Evolutionary conservation across 2,797 vertebrate species (phyloP).

Genomic region (Acipenser ruthenus): DNA sequence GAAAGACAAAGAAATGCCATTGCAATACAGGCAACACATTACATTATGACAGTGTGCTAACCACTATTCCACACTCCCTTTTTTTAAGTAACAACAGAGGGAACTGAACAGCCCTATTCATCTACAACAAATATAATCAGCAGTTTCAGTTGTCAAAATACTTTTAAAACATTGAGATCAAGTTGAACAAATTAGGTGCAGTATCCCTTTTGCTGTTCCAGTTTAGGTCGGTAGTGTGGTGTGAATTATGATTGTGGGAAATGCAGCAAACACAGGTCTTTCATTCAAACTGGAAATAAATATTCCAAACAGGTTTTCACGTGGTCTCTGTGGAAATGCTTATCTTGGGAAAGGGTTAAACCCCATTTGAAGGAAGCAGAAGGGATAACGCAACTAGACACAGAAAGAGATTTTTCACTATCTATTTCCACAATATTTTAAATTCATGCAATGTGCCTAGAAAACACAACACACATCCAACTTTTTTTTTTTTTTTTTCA

Average conservation of each 20-base stretch:
- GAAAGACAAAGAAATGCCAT: constrained; percentile 4
- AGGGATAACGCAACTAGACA: constrained; percentile 13
- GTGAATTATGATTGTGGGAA: background rate
- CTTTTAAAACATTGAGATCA: constrained; percentile 47
- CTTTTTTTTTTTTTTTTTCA: constrained; percentile 20
- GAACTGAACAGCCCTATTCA: constrained; percentile 6
- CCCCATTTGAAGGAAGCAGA: constrained; percentile 6
- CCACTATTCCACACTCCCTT: background rate
- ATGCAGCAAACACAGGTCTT: no score
- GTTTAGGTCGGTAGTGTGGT: constrained; percentile 7
- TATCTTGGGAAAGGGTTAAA: background rate
- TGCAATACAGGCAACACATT: constrained; percentile 12
- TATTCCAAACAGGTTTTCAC: background rate
- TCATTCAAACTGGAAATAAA: no score
- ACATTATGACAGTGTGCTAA: constrained; percentile 1
- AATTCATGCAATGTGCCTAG: constrained; percentile 47
- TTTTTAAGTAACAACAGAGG: constrained; percentile 1
- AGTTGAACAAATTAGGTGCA: constrained; percentile 32
- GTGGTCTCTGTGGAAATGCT: background rate
- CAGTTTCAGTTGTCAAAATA: constrained; percentile 34
- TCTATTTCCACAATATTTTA: constrained; percentile 42
- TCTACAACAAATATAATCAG: constrained; percentile 26
- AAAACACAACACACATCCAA: constrained; percentile 35
- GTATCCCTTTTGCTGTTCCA: constrained; percentile 18
- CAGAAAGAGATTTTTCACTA: constrained; percentile 12